Evolutionary conservation across 2,113 vertebrate species (phyloP).

Genomic region (Heterotilapia buettikoferi): DNA sequence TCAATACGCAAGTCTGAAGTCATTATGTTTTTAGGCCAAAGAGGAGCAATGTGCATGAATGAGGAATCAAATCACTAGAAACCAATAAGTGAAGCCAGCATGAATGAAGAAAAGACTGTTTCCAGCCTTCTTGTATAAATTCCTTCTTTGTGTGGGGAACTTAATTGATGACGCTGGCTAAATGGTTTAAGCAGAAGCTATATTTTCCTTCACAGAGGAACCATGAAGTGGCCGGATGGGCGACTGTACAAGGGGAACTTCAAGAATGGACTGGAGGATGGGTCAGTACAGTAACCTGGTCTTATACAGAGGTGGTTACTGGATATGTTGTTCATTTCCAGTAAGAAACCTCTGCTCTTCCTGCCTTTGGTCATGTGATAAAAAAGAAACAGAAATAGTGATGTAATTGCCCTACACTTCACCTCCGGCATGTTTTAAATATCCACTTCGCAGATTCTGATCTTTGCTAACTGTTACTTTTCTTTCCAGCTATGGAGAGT

Average conservation of each 20-base stretch:
- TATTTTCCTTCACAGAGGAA: constrained; percentile 73
- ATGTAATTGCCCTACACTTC: background rate
- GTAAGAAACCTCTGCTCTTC: background rate
- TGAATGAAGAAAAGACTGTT: background rate
- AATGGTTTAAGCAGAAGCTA: background rate
- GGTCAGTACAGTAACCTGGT: constrained; percentile 65
- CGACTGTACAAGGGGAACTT: constrained; percentile 88
- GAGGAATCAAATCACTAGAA: background rate
- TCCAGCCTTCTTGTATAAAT: background rate
- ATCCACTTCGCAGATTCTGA: background rate
- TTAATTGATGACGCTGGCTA: background rate
- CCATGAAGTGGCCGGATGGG: constrained; percentile 89
- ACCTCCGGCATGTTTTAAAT: background rate
- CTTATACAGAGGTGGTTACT: background rate
- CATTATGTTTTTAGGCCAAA: background rate
- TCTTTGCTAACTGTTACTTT: background rate
- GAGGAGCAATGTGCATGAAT: background rate
- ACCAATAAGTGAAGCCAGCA: background rate
- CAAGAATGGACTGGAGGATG: constrained; percentile 88
- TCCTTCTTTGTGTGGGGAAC: background rate
- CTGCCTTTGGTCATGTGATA: background rate
- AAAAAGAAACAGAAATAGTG: background rate
- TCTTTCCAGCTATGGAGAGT: constrained; percentile 82
- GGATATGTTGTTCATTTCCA: background rate
- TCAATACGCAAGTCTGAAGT: background rate